These are phyloP conservation scores for Actinia tenebrosa DNA, from an alignment of 64 coral and sea anemone species.

Conservation along the genomic window DNA sequence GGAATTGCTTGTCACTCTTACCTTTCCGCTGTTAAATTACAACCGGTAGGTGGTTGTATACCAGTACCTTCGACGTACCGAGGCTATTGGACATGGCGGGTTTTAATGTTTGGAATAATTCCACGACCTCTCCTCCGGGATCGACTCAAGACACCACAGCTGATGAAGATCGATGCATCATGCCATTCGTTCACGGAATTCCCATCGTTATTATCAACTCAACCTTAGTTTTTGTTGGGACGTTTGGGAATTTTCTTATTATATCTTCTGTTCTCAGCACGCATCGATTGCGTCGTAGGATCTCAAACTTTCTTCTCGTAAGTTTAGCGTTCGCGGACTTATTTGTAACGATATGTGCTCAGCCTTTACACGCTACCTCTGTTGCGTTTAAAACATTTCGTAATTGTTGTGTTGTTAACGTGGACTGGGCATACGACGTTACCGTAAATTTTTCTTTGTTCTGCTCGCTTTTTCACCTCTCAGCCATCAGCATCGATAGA, in stretches of 20 bases:
- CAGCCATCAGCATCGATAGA: conserved; percentile 35
- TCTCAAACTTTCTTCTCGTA: conserved; percentile 34
- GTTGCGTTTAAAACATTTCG: conserved; percentile 22
- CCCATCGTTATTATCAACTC: conserved; percentile 17
- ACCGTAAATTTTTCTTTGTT: conserved; percentile 19
- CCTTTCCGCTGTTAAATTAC: background rate
- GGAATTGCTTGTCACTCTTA: background rate
- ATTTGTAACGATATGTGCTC: conserved; percentile 26
- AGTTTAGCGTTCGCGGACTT: conserved; percentile 41
- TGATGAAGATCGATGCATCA: background rate
- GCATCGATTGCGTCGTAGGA: background rate
- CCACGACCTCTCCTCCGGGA: background rate
- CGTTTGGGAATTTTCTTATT: conserved; percentile 27
- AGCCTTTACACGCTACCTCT: conserved; percentile 13
- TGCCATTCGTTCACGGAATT: conserved; percentile 6
- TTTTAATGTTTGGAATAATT: background rate
- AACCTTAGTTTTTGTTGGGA: background rate
- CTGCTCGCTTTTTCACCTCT: conserved; percentile 26
- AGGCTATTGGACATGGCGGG: background rate
- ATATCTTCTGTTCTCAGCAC: conserved; percentile 15
- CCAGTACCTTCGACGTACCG: background rate
- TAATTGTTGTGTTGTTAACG: background rate
- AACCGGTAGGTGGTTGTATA: background rate
- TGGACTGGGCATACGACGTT: conserved; percentile 12
- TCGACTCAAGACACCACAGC: background rate